Percentiles rank a stretch among this genome's conserved stretches.
These are phyloP conservation scores for Pteronura brasiliensis DNA, from an alignment of 2,113 vertebrate genomes.

Conservation along the genomic window DNA sequence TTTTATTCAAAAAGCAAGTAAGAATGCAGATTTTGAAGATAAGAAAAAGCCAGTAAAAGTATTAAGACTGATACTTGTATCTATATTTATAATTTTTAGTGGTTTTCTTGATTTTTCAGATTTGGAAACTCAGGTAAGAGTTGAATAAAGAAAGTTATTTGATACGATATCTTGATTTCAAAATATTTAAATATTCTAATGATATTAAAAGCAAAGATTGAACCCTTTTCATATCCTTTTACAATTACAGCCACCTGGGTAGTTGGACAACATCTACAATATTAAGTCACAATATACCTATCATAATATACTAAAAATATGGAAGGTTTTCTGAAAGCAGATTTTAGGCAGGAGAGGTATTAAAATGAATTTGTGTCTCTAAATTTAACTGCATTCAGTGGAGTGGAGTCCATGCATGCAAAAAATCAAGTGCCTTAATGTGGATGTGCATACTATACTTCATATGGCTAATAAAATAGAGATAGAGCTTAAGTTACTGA, in stretches of 20 bases:
- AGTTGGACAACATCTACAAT: not conserved
- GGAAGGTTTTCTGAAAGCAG: not conserved
- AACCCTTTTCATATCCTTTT: not conserved
- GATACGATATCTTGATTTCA: not conserved
- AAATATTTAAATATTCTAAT: not conserved
- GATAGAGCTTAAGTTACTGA: not conserved
- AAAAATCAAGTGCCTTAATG: not conserved
- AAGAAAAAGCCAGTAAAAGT: not conserved
- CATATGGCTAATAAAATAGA: not conserved
- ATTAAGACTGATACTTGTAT: not conserved
- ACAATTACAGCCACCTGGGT: not conserved
- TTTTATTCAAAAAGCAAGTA: slow-evolving; percentile 10
- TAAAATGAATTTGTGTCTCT: slow-evolving; percentile 10
- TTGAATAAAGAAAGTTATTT: slow-evolving; percentile 1
- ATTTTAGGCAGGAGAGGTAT: not conserved
- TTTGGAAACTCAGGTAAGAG: not conserved
- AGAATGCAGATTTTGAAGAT: not conserved
- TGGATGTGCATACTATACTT: not conserved
- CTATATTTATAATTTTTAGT: not conserved
- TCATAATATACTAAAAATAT: not conserved
- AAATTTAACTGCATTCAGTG: slow-evolving; percentile 12
- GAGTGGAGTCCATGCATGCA: not conserved
- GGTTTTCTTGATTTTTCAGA: not conserved
- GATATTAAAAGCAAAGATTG: not conserved
- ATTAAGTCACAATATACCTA: not conserved